Evolutionary conservation across 2,797 vertebrate species (phyloP).

Genomic region (Acipenser oxyrinchus): DNA sequence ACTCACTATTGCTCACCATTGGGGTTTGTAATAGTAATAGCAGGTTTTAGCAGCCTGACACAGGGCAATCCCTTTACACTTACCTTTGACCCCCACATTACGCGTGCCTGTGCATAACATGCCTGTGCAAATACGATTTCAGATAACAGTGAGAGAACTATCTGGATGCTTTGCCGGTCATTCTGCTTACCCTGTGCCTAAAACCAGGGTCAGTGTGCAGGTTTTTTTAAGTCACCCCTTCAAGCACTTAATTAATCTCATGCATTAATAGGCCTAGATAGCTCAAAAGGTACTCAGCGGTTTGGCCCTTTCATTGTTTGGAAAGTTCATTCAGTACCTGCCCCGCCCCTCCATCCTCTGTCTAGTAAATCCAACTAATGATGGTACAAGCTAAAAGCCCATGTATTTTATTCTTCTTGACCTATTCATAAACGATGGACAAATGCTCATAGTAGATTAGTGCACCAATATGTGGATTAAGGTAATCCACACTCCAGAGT

Average conservation of each 20-base stretch:
- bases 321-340: conserved; percentile 15
- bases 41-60: background rate
- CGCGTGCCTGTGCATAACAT: conserved; percentile 45
- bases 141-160: conserved; percentile 49
- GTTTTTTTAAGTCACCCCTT: conserved; percentile 74
- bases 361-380: conserved; percentile 30
- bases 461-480: conserved; percentile 33
- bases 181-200: conserved; percentile 37
- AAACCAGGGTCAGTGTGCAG: conserved; percentile 67
- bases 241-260: conserved; percentile 81
- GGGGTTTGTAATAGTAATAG: too few species aligned
- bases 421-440: conserved; percentile 39
- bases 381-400: conserved; percentile 60
- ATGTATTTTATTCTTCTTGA: conserved; percentile 53
- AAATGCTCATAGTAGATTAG: conserved; percentile 34
- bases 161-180: conserved; percentile 50
- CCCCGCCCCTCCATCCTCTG: conserved; percentile 11
- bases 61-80: conserved; percentile 1
- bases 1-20: background rate
- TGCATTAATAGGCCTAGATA: conserved; percentile 80
- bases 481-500: conserved; percentile 37
- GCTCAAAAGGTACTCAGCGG: conserved; percentile 39
- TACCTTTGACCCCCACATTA: conserved; percentile 47
- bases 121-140: conserved; percentile 49
- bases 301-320: conserved; percentile 35